Conservation (phyloP, 2,797 vertebrate genomes). For the Darevskia mixta region DNA sequence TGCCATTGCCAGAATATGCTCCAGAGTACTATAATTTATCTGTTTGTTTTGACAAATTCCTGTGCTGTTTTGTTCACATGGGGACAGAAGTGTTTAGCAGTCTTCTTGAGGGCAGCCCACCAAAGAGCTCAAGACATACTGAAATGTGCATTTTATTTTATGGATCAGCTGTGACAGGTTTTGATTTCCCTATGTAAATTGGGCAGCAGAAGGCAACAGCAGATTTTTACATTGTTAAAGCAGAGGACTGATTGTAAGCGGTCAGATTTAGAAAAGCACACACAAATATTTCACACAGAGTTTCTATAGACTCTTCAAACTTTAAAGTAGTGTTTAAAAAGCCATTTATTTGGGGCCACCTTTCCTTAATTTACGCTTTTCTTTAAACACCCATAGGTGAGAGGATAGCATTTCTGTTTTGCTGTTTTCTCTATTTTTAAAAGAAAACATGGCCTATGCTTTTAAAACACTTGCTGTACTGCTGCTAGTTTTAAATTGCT, state of each 20-base stretch:
- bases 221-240: neutral
- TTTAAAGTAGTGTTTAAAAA: too few relatives aligned
- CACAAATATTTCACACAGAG: neutral
- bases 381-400: too few relatives aligned
- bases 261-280: neutral
- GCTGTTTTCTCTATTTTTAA: too few relatives aligned
- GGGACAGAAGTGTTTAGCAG: neutral
- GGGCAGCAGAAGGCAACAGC: neutral
- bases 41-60: slow-evolving; percentile 28
- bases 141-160: neutral
- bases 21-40: neutral
- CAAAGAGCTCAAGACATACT: neutral
- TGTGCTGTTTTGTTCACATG: neutral
- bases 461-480: too few relatives aligned
- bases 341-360: too few relatives aligned
- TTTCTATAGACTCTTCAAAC: neutral
- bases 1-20: slow-evolving; percentile 2
- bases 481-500: too few relatives aligned
- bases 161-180: neutral
- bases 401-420: too few relatives aligned
- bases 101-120: neutral
- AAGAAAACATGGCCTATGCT: too few relatives aligned
- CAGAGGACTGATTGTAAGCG: neutral
- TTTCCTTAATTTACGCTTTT: too few relatives aligned
- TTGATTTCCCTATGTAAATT: neutral